Evolutionary conservation across 2,797 vertebrate species (phyloP), one percentile per base, ranked within the genome.

Genomic region (Leptoclinus maculatus): DNA sequence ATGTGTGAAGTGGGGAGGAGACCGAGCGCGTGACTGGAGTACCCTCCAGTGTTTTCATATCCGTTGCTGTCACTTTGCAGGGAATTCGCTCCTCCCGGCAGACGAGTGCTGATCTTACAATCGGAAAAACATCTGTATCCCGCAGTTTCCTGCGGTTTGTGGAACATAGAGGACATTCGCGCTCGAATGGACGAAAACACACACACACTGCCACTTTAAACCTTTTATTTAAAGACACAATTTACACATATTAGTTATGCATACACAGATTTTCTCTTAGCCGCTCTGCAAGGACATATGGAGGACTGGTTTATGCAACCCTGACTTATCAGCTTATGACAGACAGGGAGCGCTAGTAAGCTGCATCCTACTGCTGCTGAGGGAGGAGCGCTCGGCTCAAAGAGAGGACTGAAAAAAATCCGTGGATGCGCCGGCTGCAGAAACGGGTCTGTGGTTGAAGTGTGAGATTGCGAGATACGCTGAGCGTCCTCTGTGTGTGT

Each of bases 21-120:
- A 74, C 73, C 32, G 29, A 74, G 72, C 29, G 47, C 75, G 10
- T 70, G 73, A 83, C 74, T 80, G 59, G 34, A 79, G 79, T 56
- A 68, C 68, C 68, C 85, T 82, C 74, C 74, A 69, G 88, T 87
- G 82, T 87, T 81, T 82, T 79, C 2, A 45, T 89, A 81, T 89
- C 76, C 85, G 76, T 73, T 78, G 80, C 83, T 74, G 81, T 87
- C 82, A 78, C 78, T 87, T 84, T 78, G 67, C 78, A 69, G 84
- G 68, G 78, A 80, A 62, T 75, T 67, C 68, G 5, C 79, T 84
- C 64, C 75, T 78, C 73, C 74, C 77, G 39, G 49, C 76, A 73
- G 59, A 71, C 12, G 21, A 83, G 75, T 38, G 41, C 76, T 65
- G 41, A 66, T 87, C 53, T 62, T n/a, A 49, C 74, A 86, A 54